Evolutionary conservation across 35 echinoderm and acorn worm species (phyloP).

Genomic region (Nesometra sesokonis): DNA sequence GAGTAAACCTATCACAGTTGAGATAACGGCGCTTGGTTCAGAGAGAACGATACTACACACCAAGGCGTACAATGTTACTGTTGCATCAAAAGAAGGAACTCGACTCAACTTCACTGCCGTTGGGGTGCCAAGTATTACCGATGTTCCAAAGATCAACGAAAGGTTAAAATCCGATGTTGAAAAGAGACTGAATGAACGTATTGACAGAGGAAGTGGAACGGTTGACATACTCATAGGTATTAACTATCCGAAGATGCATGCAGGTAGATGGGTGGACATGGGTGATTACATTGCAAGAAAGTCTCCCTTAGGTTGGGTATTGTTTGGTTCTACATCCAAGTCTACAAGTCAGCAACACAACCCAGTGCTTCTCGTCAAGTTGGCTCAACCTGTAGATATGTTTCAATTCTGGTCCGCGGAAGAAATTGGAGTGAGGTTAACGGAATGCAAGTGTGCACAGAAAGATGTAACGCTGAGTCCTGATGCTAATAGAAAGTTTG

Average conservation of each 20-base stretch:
- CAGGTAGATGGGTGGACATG: background rate
- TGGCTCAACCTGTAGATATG: background rate
- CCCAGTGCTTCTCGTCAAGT: background rate
- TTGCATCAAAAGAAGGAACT: background rate
- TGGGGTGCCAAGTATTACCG: slow-evolving; percentile 29
- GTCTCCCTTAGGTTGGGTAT: background rate
- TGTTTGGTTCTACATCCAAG: background rate
- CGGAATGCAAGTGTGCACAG: background rate
- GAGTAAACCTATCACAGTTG: slow-evolving; percentile 6
- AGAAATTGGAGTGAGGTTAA: no score
- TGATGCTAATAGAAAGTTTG: background rate
- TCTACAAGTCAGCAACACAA: no score
- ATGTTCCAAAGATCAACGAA: background rate
- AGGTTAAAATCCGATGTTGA: no score
- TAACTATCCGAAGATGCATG: background rate
- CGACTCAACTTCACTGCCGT: background rate
- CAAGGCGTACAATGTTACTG: background rate
- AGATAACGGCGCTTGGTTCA: slow-evolving; percentile 18
- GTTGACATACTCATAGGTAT: background rate
- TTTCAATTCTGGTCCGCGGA: background rate
- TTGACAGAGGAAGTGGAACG: background rate
- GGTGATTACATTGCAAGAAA: background rate
- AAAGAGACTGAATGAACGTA: background rate
- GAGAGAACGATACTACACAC: background rate
- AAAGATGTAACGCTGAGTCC: background rate